A percentile compares a stretch with the other conserved stretches of the same genome.
These are phyloP conservation scores for Picus viridis DNA, from an alignment of 2,797 vertebrate genomes.

Conservation along the genomic window DNA sequence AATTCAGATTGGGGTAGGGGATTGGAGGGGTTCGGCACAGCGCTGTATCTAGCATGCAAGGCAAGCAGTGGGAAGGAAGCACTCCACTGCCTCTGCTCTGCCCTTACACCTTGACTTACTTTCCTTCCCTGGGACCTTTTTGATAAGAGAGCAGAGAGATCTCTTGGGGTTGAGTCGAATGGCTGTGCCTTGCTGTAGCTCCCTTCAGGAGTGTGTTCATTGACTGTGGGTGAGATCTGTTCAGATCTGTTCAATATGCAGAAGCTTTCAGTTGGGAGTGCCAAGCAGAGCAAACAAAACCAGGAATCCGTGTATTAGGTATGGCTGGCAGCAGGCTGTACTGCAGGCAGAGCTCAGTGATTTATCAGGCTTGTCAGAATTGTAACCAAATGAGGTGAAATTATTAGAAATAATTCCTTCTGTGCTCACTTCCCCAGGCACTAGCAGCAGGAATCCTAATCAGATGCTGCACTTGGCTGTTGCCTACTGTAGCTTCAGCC, in stretches of 20 bases:
- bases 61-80: neutral
- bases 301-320: neutral
- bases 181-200: neutral
- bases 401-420: constrained; percentile 26
- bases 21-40: neutral
- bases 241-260: neutral
- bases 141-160: neutral
- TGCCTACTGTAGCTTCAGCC: neutral
- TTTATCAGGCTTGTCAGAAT: neutral
- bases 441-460: neutral
- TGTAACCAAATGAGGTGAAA: neutral
- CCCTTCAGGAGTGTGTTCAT: neutral
- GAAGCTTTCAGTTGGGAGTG: neutral
- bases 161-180: neutral
- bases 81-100: neutral
- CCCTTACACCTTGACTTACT: neutral
- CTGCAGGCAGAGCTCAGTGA: neutral
- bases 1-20: neutral
- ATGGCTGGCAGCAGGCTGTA: neutral
- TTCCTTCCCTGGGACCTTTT: neutral
- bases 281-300: neutral
- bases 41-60: neutral
- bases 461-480: neutral
- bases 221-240: neutral
- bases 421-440: neutral